Conservation (phyloP, 2,797 vertebrate genomes). For the Antennarius maculatus region DNA sequence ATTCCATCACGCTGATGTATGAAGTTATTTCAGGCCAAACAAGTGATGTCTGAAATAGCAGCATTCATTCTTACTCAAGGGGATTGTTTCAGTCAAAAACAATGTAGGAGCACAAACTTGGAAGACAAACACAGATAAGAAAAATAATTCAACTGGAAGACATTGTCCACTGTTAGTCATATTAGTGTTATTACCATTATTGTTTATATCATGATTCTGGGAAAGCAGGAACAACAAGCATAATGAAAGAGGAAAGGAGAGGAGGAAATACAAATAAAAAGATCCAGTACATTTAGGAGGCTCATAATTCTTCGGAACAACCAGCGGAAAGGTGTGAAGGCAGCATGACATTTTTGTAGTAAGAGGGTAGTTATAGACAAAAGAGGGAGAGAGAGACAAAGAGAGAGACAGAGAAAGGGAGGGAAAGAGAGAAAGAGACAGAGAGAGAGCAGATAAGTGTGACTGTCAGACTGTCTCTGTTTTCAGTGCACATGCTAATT, state of each 20-base stretch:
- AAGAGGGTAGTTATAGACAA: neutral
- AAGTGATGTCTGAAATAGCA: conserved; percentile 39
- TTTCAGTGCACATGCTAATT: conserved; percentile 51
- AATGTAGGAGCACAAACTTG: neutral
- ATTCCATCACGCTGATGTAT: conserved; percentile 56
- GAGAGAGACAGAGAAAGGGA: conserved; percentile 11
- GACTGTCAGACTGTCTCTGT: conserved; percentile 35
- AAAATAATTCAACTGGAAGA: neutral
- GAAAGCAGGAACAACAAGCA: neutral
- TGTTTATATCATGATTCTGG: conserved; percentile 5
- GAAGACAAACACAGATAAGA: neutral
- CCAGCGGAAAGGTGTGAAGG: conserved; percentile 21
- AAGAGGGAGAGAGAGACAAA: conserved; percentile 4
- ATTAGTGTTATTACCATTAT: neutral
- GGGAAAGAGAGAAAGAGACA: conserved; percentile 3
- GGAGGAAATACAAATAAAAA: neutral
- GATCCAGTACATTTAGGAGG: neutral
- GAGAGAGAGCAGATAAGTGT: conserved; percentile 29
- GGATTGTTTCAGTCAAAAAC: conserved; percentile 12
- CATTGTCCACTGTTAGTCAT: neutral
- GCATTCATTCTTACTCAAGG: conserved; percentile 3
- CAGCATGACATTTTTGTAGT: conserved; percentile 16
- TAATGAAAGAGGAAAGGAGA: neutral
- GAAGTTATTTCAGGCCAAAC: conserved; percentile 38
- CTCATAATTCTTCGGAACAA: conserved; percentile 10